Evolutionary conservation across 2,113 vertebrate species (phyloP).

Genomic region (Pogona vitticeps): DNA sequence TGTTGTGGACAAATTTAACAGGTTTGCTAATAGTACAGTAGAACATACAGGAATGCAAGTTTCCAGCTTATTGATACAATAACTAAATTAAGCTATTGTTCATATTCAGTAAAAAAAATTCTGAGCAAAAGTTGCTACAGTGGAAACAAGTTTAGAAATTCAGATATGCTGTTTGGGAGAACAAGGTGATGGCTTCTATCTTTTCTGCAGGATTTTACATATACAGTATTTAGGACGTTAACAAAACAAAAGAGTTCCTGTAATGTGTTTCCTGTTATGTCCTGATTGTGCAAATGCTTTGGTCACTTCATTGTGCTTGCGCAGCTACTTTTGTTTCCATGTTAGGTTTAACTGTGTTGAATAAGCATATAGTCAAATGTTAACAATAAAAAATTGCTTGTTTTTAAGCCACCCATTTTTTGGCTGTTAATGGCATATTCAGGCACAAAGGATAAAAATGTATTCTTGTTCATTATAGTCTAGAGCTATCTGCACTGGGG

Average conservation of each 20-base stretch:
- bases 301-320: constrained; percentile 59
- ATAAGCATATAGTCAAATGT: neutral
- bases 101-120: neutral
- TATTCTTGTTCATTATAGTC: neutral
- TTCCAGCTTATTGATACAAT: neutral
- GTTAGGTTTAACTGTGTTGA: constrained; percentile 15
- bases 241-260: constrained; percentile 60
- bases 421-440: neutral
- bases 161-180: constrained; percentile 27
- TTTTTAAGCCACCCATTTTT: neutral
- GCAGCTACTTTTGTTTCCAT: constrained; percentile 66
- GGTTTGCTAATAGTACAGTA: neutral
- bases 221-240: constrained; percentile 4
- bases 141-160: constrained; percentile 18
- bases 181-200: constrained; percentile 59
- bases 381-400: constrained; percentile 3
- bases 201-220: constrained; percentile 59
- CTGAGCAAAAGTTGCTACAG: neutral
- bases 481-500: neutral
- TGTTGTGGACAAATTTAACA: neutral
- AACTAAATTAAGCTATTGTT: neutral
- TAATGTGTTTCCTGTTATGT: constrained; percentile 73
- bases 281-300: constrained; percentile 60
- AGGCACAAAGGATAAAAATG: neutral
- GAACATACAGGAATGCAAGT: neutral